Evolutionary conservation across 2,888 invertebrate species (phyloP), one percentile per base, ranked within the genome.

Genomic region (Epistrophe eligans): DNA sequence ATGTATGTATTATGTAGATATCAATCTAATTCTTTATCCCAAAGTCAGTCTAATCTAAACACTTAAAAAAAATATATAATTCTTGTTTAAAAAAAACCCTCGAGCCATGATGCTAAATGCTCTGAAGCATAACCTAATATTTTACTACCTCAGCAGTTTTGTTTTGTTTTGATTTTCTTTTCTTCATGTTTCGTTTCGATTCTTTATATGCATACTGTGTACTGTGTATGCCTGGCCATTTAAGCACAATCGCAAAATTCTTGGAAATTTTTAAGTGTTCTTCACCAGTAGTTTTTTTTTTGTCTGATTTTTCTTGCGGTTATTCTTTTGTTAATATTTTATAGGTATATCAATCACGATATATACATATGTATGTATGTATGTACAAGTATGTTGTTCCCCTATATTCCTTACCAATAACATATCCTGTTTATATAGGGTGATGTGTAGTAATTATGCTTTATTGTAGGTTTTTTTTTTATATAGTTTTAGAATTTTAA

Each of bases 221-320:
- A 38, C 60, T 38, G 32, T 13, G 13, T 40, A 3, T 24, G 40
- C 38, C 43, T 64, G 43, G 9, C 45, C 32, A 60, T 60, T 24
- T 24, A 32, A 66, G 66, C 66, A 66, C 35, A 35, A 66, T 66
- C 66, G 48, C 50, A 66, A 66, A 66, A 66, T 66, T 66, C 66
- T 66, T 66, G 66, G 66, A 66, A 66, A 66, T 66, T 50, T 66
- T 66, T 66, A 66, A 66, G 66, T 66, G 66, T 66, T 66, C 66
- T 66, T 66, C 43, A 35, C 35, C 13, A n/a, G n/a, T n/a, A n/a
- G 17, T 32, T 66, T 60, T 60, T 60, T 45, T 45, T 17, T 66
- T 24, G 2, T 66, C 6, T 66, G 66, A 50, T 66, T 66, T 66
- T 66, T 66, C 66, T 66, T 66, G 60, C 40, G 60, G 60, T 38